Percentiles rank a stretch among this genome's conserved stretches.
Conservation (phyloP, 2,113 vertebrate species). For the Circaetus cinerascens region DNA sequence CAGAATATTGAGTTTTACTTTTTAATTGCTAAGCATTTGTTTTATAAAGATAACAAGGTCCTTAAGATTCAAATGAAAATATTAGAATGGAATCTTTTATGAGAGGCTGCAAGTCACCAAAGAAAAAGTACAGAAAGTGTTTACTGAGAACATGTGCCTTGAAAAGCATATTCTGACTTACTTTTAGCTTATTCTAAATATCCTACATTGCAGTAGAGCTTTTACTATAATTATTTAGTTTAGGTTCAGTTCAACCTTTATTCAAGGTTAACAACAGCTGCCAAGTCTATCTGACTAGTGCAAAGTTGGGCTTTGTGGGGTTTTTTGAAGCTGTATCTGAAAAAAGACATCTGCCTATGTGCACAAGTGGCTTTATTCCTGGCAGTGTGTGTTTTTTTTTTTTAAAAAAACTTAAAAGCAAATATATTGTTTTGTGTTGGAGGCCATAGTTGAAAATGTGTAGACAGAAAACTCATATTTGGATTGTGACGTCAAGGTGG, state of each 20-base stretch:
- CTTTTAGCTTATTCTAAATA: neutral
- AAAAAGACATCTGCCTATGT: neutral
- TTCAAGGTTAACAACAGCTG: neutral
- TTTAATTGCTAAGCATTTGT: neutral
- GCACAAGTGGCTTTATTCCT: neutral
- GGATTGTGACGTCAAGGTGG: neutral
- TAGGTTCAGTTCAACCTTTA: neutral
- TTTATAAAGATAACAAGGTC: neutral
- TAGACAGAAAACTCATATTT: neutral
- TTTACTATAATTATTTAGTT: neutral
- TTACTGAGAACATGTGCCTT: neutral
- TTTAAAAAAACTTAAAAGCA: neutral
- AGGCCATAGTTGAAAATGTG: neutral
- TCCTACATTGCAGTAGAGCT: neutral
- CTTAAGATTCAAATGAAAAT: neutral
- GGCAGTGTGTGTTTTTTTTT: neutral
- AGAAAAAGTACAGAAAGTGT: neutral
- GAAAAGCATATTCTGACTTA: neutral
- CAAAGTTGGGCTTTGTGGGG: accelerated
- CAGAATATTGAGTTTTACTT: neutral
- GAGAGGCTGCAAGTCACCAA: neutral
- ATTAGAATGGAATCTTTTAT: neutral
- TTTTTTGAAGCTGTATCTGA: neutral
- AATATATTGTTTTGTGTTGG: neutral
- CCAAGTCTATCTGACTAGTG: neutral